These are phyloP conservation scores for Acronicta aceris DNA, from an alignment of 2,888 invertebrate species.

Conservation along the genomic window DNA sequence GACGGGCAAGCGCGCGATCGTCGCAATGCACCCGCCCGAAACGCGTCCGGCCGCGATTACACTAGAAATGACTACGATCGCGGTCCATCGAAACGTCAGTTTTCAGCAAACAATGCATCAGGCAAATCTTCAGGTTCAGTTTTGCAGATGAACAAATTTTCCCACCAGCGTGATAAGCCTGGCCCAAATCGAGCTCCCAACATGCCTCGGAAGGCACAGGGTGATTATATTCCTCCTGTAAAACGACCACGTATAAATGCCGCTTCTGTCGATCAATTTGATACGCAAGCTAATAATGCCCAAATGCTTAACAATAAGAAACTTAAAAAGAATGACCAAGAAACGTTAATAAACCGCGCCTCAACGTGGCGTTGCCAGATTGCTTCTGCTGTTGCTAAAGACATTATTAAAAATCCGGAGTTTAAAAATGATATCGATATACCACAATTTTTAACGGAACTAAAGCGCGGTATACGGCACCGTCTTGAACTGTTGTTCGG, in stretches of 20 bases:
- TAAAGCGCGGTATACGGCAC: conserved; percentile 26
- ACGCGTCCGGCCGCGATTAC: conserved; percentile 9
- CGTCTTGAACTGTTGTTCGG: conserved; percentile 31
- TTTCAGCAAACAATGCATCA: background rate
- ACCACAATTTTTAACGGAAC: background rate
- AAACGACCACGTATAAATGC: conserved; percentile 20
- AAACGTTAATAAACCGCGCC: background rate
- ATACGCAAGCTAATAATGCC: background rate
- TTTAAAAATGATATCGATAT: background rate
- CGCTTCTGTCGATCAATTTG: background rate
- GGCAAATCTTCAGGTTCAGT: background rate
- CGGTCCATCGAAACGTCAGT: conserved; percentile 15
- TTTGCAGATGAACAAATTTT: conserved; percentile 1
- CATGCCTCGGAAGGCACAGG: background rate
- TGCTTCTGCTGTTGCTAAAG: conserved; percentile 16
- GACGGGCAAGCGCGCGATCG: background rate
- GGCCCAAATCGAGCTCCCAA: conserved; percentile 1
- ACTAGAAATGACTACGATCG: conserved; percentile 24
- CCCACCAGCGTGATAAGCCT: conserved; percentile 22
- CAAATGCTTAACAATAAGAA: conserved; percentile 11
- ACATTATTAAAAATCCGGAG: conserved; percentile 15
- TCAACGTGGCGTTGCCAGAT: conserved; percentile 36
- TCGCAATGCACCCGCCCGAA: background rate
- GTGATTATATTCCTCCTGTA: conserved; percentile 10
- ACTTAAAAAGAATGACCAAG: background rate